Percentiles rank a stretch among this genome's conserved stretches.
Evolutionary conservation across 2,888 invertebrate genomes (phyloP).

Genomic region (Pseudeuparius sepicola): DNA sequence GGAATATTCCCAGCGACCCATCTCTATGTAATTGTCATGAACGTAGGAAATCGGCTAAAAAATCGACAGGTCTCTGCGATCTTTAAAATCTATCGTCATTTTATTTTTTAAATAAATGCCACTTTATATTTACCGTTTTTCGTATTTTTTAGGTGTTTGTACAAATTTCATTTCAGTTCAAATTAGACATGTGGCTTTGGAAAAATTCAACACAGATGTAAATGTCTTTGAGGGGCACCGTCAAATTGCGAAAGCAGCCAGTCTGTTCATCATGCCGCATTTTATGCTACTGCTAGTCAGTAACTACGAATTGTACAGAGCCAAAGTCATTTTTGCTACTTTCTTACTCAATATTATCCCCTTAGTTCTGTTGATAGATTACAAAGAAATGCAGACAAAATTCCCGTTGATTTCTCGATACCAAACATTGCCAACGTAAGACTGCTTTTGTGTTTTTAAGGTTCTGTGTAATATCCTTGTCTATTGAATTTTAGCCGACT

Average conservation of each 20-base stretch:
- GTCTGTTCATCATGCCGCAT: conserved; percentile 25
- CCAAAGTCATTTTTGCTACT: conserved; percentile 22
- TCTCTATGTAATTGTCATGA: too few species aligned
- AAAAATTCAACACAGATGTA: conserved; percentile 22
- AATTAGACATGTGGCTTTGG: conserved; percentile 20
- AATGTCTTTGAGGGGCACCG: conserved; percentile 21
- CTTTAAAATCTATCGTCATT: too few species aligned
- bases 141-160: conserved; percentile 21
- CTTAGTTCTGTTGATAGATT: conserved; percentile 19
- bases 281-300: conserved; percentile 20
- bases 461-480: too few species aligned
- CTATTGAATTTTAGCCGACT: too few species aligned
- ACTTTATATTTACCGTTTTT: neutral
- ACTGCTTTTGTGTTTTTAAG: too few species aligned
- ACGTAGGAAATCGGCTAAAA: too few species aligned
- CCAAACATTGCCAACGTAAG: conserved; percentile 23
- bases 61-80: too few species aligned
- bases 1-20: too few species aligned
- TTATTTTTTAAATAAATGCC: conserved; percentile 1
- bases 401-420: conserved; percentile 21
- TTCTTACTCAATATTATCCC: conserved; percentile 27
- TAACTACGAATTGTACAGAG: conserved; percentile 19
- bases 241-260: conserved; percentile 23
- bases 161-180: conserved; percentile 24
- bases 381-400: conserved; percentile 3